Percentiles rank a stretch among this genome's conserved stretches.
These are phyloP conservation scores for Schizopygopsis pylzovi DNA, from an alignment of 2,797 vertebrate genomes.

Conservation along the genomic window DNA sequence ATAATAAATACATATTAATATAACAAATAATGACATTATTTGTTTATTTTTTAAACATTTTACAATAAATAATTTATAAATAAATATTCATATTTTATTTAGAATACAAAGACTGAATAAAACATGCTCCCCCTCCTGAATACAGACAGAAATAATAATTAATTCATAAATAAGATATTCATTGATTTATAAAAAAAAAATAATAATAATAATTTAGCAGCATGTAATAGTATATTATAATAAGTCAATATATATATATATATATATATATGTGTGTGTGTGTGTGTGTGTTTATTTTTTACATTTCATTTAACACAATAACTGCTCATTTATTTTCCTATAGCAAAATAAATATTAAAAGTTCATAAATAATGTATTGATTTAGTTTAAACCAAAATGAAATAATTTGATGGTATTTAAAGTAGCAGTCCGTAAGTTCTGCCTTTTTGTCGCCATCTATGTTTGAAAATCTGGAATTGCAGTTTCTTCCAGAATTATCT, in stretches of 20 bases:
- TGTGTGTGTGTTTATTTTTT: too few relatives aligned
- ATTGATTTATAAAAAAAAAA: background rate
- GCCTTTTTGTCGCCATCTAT: too few relatives aligned
- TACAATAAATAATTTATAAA: background rate
- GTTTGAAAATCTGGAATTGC: too few relatives aligned
- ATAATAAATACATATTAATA: background rate
- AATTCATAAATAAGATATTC: background rate
- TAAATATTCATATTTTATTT: background rate
- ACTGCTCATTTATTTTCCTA: background rate
- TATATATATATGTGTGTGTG: background rate
- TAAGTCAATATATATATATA: background rate
- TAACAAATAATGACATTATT: background rate
- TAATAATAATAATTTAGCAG: background rate
- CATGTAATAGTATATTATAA: background rate
- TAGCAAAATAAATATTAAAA: background rate
- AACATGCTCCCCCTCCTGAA: too few relatives aligned
- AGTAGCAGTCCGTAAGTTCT: too few relatives aligned
- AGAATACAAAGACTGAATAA: background rate
- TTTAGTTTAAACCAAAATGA: background rate
- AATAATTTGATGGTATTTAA: too few relatives aligned
- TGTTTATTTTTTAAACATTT: background rate
- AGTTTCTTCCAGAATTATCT: too few relatives aligned
- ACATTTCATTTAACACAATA: background rate
- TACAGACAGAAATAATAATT: background rate
- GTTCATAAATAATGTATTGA: background rate